These are phyloP conservation scores for Polyommatus icarus DNA, from an alignment of 2,888 invertebrate species.

Conservation along the genomic window DNA sequence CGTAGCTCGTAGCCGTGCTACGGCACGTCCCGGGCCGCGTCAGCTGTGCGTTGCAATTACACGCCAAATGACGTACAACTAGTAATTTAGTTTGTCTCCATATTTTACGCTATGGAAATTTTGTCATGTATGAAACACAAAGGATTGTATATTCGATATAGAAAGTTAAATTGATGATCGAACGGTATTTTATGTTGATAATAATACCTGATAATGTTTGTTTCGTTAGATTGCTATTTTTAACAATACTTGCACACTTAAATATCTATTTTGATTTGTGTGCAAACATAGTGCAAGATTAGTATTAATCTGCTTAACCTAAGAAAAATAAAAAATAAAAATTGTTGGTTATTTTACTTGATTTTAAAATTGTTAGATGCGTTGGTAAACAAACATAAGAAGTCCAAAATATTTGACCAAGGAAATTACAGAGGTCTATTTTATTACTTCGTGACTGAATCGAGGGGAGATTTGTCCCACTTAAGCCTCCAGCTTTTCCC, in stretches of 20 bases:
- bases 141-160: not conserved
- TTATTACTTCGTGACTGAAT: constrained; percentile 72
- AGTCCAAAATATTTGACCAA: constrained; percentile 68
- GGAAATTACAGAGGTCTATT: constrained; percentile 74
- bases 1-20: constrained; percentile 39
- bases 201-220: not conserved
- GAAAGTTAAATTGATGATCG: constrained; percentile 4
- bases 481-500: constrained; percentile 73
- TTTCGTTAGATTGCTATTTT: not conserved
- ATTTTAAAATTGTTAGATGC: not conserved
- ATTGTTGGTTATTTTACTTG: no score
- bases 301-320: no score
- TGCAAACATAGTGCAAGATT: no score
- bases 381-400: not conserved
- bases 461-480: constrained; percentile 74
- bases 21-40: constrained; percentile 47
- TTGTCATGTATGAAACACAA: constrained; percentile 21
- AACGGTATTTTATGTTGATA: constrained; percentile 3
- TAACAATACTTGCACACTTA: not conserved
- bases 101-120: constrained; percentile 42
- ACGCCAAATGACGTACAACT: constrained; percentile 59
- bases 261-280: no score
- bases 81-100: constrained; percentile 54
- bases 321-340: no score
- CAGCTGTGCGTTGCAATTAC: constrained; percentile 68